Base-by-base conservation (phyloP, 1,140 invertebrate species). In the Ericerus pela region DNA sequence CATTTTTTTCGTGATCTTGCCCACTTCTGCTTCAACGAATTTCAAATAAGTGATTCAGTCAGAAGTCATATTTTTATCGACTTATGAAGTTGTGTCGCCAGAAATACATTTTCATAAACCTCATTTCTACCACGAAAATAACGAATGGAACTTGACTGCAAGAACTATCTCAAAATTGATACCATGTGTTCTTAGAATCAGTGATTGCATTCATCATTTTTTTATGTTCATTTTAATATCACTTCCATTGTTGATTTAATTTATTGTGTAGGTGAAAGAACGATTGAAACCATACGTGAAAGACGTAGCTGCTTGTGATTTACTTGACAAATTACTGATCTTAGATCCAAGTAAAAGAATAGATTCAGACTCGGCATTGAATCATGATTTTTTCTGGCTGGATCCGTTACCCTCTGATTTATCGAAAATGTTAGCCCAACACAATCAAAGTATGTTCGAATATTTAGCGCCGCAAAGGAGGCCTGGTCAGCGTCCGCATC, bases 311-410 rank as follows among this genome's bases (percentile, higher is more conserved):
- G 94, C 90, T 0, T 85, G 96, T 64, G 92, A 97, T 69, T 73
- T 99, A 16, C 68, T 99, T 0, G 95, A 99, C 65, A 93, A 90
- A 68, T 70, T 99, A 5, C 68, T 99, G 6, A 84, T 85, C 18
- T 70, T 99, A 18, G 91, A 98, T 73, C 96, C 96, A 0, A 78
- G 79, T 1, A 93, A 94, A 69, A 73, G 96, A 60, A 82, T 82
- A 28, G 88, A 96, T 69, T 83, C 91, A 0, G 93, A 98, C 66
- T 83, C 83, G 1, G 94, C 94, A 0, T 67, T 99, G 1, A 95
- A 96, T 74, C 93, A 98, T 64, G 92, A 96, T 65, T 98, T 98
- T 69, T 99, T 98, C 69, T 98, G 92, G 90, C 89, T 82, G 1
- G 92, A 96, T 68, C 95, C 96, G 27, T 87, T 94, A 82, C 92